Percentiles rank a stretch among this genome's conserved stretches.
phyloP scores from a whole-genome alignment of 2,113 vertebrate genomes.

The Pao palembangensis region DNA sequence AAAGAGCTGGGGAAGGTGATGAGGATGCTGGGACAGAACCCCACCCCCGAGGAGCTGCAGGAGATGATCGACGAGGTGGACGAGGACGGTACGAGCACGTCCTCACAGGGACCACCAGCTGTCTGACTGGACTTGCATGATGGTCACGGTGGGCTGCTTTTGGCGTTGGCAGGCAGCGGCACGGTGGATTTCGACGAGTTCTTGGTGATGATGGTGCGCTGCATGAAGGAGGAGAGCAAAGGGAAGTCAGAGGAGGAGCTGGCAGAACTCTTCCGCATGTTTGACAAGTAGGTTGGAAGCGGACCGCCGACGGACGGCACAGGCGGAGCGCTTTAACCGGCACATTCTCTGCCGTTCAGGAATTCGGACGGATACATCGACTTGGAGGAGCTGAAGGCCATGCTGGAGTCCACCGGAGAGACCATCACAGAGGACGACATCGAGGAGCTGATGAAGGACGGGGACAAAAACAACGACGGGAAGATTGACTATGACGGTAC shows the following conservation, averaged over 20 bases:
- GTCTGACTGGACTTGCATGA: background rate
- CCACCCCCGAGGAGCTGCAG: constrained; percentile 73
- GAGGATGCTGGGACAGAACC: constrained; percentile 77
- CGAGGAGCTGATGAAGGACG: constrained; percentile 79
- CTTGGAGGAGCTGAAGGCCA: constrained; percentile 75
- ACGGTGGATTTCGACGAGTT: constrained; percentile 82
- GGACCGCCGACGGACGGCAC: background rate
- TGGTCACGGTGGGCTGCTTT: background rate
- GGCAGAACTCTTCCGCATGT: constrained; percentile 80
- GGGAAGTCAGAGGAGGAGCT: constrained; percentile 81
- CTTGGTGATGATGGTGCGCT: constrained; percentile 82
- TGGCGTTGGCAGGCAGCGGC: constrained; percentile 70
- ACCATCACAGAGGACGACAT: constrained; percentile 78
- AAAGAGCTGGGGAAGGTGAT: constrained; percentile 77
- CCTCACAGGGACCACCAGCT: background rate
- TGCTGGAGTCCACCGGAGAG: constrained; percentile 78
- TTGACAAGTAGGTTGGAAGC: constrained; percentile 72
- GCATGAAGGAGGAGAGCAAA: constrained; percentile 83
- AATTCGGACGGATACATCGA: constrained; percentile 80
- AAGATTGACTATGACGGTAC: constrained; percentile 80
- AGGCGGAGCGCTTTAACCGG: background rate
- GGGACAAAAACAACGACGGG: constrained; percentile 81
- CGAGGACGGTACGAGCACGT: constrained; percentile 68
- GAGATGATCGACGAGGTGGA: constrained; percentile 79
- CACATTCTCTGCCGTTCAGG: constrained; percentile 33